phyloP scores from a whole-genome alignment of 2,888 invertebrate genomes.

The Hypercompe scribonia region DNA sequence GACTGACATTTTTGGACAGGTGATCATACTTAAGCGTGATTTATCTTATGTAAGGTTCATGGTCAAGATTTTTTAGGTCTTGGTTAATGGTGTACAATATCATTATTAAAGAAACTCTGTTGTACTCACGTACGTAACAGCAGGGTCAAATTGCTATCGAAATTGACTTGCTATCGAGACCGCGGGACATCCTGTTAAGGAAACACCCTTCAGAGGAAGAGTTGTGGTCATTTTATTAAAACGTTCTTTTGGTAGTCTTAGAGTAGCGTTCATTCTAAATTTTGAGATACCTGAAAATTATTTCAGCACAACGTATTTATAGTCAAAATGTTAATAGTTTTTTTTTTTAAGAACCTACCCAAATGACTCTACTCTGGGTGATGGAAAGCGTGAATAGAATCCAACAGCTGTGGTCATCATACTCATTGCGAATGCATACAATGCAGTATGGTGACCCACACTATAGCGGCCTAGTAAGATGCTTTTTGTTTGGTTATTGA shows the following conservation, averaged over 20 bases:
- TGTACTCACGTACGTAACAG: background rate
- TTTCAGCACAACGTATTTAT: too few relatives aligned
- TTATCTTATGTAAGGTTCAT: conserved; percentile 28
- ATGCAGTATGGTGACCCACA: too few relatives aligned
- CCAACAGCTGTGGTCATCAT: too few relatives aligned
- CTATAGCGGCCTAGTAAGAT: too few relatives aligned
- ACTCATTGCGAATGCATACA: too few relatives aligned
- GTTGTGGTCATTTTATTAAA: background rate
- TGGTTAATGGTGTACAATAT: background rate
- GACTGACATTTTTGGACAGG: conserved; percentile 16
- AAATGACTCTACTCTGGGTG: too few relatives aligned
- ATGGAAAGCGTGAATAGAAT: too few relatives aligned
- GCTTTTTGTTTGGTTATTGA: background rate
- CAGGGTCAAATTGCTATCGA: background rate
- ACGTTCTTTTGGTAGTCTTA: background rate
- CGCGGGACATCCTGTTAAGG: too few relatives aligned
- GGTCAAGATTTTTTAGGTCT: conserved; percentile 29
- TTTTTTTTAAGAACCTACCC: too few relatives aligned
- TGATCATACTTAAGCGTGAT: conserved; percentile 27
- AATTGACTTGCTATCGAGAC: background rate
- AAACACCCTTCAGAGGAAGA: background rate
- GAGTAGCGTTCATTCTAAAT: background rate
- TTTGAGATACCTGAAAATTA: background rate
- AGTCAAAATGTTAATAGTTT: too few relatives aligned
- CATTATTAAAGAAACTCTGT: background rate